Evolutionary conservation across 2,797 vertebrate species (phyloP).

Genomic region (Darevskia nairensis): DNA sequence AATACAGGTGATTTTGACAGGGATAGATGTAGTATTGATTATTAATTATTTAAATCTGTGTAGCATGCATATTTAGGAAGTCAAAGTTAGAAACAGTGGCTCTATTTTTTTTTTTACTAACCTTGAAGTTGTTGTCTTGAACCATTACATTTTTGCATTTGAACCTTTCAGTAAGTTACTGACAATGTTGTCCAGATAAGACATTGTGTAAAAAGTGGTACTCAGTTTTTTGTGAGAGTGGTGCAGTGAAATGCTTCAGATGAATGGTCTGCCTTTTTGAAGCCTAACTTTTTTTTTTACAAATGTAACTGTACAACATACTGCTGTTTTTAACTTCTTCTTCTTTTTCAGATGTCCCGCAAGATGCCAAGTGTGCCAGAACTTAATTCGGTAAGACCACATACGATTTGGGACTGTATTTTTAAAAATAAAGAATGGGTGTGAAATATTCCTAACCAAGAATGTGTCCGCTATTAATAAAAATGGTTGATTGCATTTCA

Average conservation of each 20-base stretch:
- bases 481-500: constrained; percentile 6
- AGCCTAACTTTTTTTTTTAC: neutral
- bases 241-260: constrained; percentile 3
- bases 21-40: neutral
- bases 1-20: neutral
- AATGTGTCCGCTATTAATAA: neutral
- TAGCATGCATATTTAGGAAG: neutral
- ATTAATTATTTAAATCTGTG: neutral
- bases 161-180: neutral
- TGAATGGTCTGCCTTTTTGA: neutral
- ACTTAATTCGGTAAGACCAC: constrained; percentile 89
- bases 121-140: neutral
- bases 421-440: too few relatives aligned
- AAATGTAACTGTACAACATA: neutral
- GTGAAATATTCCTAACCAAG: constrained; percentile 14
- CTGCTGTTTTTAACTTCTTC: neutral
- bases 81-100: neutral
- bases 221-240: neutral
- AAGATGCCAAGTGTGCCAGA: constrained; percentile 94
- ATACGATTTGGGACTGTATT: neutral
- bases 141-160: neutral
- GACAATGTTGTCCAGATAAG: neutral
- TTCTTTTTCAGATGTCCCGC: constrained; percentile 86
- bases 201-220: neutral
- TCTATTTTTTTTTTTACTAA: neutral